Evolutionary conservation across 2,797 vertebrate genomes (phyloP).

Genomic region (Gymnodraco acuticeps): DNA sequence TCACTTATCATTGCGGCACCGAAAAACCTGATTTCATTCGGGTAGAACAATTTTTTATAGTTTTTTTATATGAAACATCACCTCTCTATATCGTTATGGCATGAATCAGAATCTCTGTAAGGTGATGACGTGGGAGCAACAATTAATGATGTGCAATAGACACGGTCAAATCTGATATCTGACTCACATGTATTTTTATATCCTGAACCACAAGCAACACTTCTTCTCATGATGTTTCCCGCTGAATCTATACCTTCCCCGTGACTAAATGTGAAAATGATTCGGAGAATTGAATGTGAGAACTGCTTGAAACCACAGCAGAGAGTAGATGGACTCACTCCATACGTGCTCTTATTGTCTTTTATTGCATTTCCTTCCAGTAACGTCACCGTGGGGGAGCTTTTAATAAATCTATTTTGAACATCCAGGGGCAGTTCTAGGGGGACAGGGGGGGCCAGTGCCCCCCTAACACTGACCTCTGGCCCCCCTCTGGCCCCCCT

Average conservation of each 20-base stretch:
- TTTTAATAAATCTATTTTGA: neutral
- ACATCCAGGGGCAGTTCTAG: too few relatives aligned
- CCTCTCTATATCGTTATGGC: neutral
- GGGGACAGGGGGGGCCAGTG: too few relatives aligned
- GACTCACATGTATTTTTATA: neutral
- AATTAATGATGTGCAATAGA: too few relatives aligned
- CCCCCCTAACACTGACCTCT: too few relatives aligned
- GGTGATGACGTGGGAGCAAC: neutral
- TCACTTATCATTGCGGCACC: too few relatives aligned
- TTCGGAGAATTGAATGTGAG: neutral
- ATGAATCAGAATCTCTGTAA: neutral
- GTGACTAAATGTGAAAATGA: constrained; percentile 9
- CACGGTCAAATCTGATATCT: neutral
- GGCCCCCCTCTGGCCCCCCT: too few relatives aligned
- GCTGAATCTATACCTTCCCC: neutral
- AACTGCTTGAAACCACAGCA: neutral
- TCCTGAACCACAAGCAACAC: neutral
- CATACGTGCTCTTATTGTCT: neutral
- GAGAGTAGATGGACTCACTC: neutral
- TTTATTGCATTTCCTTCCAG: neutral
- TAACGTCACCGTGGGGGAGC: too few relatives aligned
- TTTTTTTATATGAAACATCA: neutral
- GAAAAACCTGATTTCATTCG: neutral
- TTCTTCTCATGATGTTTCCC: neutral
- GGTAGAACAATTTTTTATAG: too few relatives aligned